Conservation (phyloP, 2,113 vertebrate species). For the Alethe castanea region DNA sequence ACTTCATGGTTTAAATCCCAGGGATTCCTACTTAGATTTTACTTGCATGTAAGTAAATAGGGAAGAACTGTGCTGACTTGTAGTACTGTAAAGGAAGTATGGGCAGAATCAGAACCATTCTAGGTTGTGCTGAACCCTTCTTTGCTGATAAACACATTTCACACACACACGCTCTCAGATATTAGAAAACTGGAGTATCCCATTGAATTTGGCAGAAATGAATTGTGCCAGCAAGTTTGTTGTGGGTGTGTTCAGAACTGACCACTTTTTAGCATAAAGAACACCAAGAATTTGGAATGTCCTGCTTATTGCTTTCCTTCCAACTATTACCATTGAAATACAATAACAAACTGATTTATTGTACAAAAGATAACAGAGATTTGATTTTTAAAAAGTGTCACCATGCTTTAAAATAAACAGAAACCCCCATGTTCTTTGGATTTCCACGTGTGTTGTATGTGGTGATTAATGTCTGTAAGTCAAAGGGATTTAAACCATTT, state of each 20-base stretch:
- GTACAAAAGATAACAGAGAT: neutral
- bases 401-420: neutral
- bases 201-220: neutral
- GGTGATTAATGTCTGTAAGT: neutral
- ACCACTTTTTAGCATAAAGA: neutral
- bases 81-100: neutral
- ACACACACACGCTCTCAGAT: fast-evolving
- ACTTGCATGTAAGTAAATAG: neutral
- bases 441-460: neutral
- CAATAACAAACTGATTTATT: neutral
- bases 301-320: constrained; percentile 1
- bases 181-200: neutral
- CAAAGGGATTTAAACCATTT: neutral
- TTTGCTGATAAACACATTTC: neutral
- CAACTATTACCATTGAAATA: neutral
- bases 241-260: neutral
- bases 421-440: neutral
- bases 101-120: neutral
- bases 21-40: neutral
- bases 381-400: constrained; percentile 2
- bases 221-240: neutral
- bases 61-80: neutral
- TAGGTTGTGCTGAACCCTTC: neutral
- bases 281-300: neutral
- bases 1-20: neutral